A percentile compares a stretch with the other conserved stretches of the same genome.
phyloP scores from a whole-genome alignment of 2,888 invertebrate species.

The Globia sparganii region DNA sequence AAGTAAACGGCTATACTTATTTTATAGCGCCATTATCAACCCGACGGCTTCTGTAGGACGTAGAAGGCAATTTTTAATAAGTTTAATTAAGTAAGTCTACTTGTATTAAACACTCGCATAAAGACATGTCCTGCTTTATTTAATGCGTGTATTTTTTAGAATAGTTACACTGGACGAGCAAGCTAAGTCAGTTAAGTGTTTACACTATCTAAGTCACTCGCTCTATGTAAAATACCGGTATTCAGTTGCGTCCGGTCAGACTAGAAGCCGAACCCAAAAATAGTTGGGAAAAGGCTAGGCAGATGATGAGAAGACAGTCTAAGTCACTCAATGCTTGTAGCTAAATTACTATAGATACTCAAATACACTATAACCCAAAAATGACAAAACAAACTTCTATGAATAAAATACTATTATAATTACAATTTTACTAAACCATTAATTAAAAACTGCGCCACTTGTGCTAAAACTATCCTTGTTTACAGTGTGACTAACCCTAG shows the following conservation, averaged over 20 bases:
- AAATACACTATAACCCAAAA: not conserved
- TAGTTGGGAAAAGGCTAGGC: not conserved
- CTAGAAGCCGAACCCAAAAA: not conserved
- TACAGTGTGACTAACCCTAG: slow-evolving; percentile 37
- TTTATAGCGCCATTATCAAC: not conserved
- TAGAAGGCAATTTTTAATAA: not conserved
- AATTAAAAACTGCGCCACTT: slow-evolving; percentile 27
- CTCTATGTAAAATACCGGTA: too few species aligned
- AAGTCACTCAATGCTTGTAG: not conserved
- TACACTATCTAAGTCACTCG: not conserved
- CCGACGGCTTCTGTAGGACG: slow-evolving; percentile 18
- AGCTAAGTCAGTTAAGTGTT: not conserved
- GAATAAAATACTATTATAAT: not conserved
- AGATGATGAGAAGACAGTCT: not conserved
- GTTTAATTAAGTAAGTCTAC: not conserved
- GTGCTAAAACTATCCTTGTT: slow-evolving; percentile 46
- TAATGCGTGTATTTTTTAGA: not conserved
- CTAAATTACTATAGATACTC: not conserved
- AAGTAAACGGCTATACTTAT: not conserved
- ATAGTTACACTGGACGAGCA: not conserved
- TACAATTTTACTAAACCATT: slow-evolving; percentile 10
- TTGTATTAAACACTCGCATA: not conserved
- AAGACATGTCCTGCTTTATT: not conserved
- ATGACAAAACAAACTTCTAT: not conserved
- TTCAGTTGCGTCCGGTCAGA: not conserved